Percentiles rank a stretch among this genome's conserved stretches.
These are phyloP conservation scores for Hirudinaria manillensis DNA, from an alignment of 2,888 invertebrate genomes.

Conservation along the genomic window DNA sequence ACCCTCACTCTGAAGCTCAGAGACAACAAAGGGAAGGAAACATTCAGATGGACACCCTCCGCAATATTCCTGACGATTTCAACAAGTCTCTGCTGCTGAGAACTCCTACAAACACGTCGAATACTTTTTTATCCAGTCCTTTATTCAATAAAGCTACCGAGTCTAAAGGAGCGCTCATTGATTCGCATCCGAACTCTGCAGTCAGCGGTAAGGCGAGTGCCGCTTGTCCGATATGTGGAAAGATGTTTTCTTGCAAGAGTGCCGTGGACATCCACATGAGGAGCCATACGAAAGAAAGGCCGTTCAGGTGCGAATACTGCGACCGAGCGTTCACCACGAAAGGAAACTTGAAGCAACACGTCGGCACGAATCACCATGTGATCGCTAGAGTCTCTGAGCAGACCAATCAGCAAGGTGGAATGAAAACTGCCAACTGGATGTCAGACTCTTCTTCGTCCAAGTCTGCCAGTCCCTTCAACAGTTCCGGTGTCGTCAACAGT, in stretches of 20 bases:
- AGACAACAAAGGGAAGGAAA: not conserved
- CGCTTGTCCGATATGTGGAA: conserved; percentile 70
- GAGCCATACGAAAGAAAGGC: conserved; percentile 93
- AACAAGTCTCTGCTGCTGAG: not conserved
- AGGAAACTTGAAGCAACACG: conserved; percentile 98
- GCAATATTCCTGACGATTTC: not conserved
- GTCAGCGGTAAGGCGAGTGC: conserved; percentile 38
- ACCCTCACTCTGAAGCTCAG: not conserved
- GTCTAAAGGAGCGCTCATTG: not conserved
- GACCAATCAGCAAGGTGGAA: not conserved
- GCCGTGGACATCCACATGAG: conserved; percentile 94
- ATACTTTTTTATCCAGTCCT: not conserved
- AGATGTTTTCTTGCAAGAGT: conserved; percentile 92
- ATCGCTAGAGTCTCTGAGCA: conserved; percentile 1
- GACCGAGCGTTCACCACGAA: conserved; percentile 91
- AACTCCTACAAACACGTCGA: not conserved
- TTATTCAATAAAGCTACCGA: not conserved
- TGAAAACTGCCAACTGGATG: not conserved
- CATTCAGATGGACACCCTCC: not conserved
- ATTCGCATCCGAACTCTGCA: not conserved
- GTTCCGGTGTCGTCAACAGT: not conserved
- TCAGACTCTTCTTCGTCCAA: conserved; percentile 27
- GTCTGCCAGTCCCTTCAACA: conserved; percentile 11
- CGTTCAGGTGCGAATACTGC: conserved; percentile 88
- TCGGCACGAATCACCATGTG: conserved; percentile 69